phyloP scores from a whole-genome alignment of 2,888 invertebrate genomes.

The Nymphalis c-album region DNA sequence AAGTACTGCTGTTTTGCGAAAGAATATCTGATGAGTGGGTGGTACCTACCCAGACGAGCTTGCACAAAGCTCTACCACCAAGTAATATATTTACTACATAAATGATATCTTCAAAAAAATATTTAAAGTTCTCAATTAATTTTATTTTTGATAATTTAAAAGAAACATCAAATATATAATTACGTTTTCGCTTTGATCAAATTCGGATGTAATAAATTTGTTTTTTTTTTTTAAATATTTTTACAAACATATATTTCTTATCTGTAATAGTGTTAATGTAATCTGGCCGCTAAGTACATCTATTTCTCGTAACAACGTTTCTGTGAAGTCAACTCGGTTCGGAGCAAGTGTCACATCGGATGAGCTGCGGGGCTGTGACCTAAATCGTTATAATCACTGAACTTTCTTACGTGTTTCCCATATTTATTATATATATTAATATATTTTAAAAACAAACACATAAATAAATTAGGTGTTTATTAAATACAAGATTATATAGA shows the following conservation, averaged over 20 bases:
- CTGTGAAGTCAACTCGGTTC: conserved; percentile 30
- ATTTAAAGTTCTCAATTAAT: neutral
- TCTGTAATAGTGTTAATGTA: conserved; percentile 9
- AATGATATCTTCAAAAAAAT: neutral
- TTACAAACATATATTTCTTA: conserved; percentile 8
- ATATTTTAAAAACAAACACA: too few species aligned
- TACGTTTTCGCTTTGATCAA: too few species aligned
- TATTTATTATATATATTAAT: neutral
- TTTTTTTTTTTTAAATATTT: too few species aligned
- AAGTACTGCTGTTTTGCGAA: too few species aligned
- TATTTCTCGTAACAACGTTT: conserved; percentile 26
- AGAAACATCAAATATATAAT: neutral
- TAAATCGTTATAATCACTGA: conserved; percentile 16
- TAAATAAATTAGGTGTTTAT: too few species aligned
- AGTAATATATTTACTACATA: too few species aligned
- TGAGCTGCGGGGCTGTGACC: conserved; percentile 14
- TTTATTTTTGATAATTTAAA: neutral
- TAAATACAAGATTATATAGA: too few species aligned
- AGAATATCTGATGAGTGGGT: too few species aligned
- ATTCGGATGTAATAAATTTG: too few species aligned
- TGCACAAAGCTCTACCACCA: too few species aligned
- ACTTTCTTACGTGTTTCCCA: conserved; percentile 1
- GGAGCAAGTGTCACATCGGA: conserved; percentile 29
- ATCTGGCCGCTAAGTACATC: conserved; percentile 6
- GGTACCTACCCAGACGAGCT: too few species aligned